Evolutionary conservation across 2,113 vertebrate species (phyloP), one percentile per base, ranked within the genome.

Genomic region (Megaceryle torquata): DNA sequence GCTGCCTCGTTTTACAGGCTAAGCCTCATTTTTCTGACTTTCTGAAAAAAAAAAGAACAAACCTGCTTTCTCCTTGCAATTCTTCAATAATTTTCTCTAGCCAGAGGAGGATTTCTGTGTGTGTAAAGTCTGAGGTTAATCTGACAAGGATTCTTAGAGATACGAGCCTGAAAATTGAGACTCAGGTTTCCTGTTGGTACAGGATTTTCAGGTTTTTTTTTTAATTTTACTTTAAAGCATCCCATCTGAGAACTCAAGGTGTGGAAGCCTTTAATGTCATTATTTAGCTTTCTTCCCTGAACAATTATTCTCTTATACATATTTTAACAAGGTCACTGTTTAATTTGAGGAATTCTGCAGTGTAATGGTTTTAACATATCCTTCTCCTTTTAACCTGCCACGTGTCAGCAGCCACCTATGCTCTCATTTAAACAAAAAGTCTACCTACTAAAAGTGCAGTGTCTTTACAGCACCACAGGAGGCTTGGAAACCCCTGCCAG

Each of bases 1-100:
- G 88, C 69, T 46, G 43, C 33, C 53, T 76, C 65, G 24, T 14
- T 95, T 92, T 91, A 29, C 19, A 61, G 15, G 31, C 20, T 82
- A 91, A 85, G 37, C 11, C 31, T 54, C 6, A 22, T 54, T 93
- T 87, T 89, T 81, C 37, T 77, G 65, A 50, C 63, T 85, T 82
- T 64, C 33, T 70, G 44, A 2, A 31, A 64, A 86, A 82, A 80
- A 84, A 56, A 50, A 37, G 37, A 37, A 37, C 37, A 37, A 28
- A 1, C 50, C 15, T 82, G 2, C 44, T 54, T 89, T 86, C n/a
- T 70, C 15, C 17, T 76, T 14, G 3, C 28, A 82, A 25, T 17
- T 94, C 91, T 91, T 82, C 39, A 77, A 80, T 85, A 89, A 85
- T 50, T 89, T 95, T 79, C 54, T 80, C 48, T 65, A 86, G 25